Conservation (phyloP, 2,113 vertebrate species). For the Prochilodus magdalenae region DNA sequence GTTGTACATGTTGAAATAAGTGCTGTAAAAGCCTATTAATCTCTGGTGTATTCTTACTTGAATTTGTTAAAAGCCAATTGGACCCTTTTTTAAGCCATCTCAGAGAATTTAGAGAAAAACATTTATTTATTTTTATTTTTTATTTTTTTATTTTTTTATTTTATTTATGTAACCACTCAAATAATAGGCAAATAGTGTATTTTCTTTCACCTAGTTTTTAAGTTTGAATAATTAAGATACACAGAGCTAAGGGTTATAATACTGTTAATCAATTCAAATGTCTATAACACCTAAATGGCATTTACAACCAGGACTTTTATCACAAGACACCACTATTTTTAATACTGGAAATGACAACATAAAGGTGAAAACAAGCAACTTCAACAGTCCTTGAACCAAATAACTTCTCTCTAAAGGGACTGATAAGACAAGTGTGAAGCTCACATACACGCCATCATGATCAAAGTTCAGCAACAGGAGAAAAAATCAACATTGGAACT, state of each 20-base stretch:
- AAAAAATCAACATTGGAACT: neutral
- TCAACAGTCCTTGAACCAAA: neutral
- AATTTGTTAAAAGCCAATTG: neutral
- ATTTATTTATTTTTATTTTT: no score
- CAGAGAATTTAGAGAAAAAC: neutral
- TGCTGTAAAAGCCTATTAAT: neutral
- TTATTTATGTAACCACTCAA: neutral
- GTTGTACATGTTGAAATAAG: neutral
- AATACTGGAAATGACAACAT: neutral
- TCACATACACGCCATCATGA: neutral
- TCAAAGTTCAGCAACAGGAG: slow-evolving; percentile 13
- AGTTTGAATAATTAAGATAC: no score
- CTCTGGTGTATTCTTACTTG: neutral
- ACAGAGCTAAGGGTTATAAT: no score
- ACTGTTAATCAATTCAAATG: neutral
- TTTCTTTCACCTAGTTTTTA: no score
- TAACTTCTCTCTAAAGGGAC: neutral
- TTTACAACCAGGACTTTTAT: neutral
- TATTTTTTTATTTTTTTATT: neutral
- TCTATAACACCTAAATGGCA: neutral
- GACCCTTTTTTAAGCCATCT: neutral
- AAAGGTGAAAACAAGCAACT: neutral
- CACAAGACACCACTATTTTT: neutral
- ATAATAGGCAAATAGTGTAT: neutral
- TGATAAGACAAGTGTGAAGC: neutral